Evolutionary conservation across 2,888 invertebrate genomes (phyloP), one percentile per base, ranked within the genome.

Genomic region (Hypomecis punctinalis): DNA sequence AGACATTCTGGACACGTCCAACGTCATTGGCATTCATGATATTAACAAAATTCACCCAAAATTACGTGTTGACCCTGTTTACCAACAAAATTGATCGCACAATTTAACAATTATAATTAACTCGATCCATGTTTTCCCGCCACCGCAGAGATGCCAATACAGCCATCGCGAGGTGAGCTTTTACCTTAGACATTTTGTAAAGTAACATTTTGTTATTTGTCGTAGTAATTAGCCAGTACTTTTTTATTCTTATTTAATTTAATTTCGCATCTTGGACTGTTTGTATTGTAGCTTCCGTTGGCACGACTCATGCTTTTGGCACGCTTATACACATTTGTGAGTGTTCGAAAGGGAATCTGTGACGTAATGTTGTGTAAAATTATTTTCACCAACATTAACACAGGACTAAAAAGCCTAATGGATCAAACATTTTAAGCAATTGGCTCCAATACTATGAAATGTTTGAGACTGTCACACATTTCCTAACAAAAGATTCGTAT

Each of bases 101-200:
- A 89, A 80, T 76, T 79, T 61, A 69, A 66, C 68, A 69, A 63
- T 71, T 58, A 74, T 80, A 84, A 84, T 78, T 85, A 84, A 86
- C 82, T 85, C 83, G n/a, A 53, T 76, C 64, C 78, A 76, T 88
- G 77, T 87, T 87, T 85, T 84, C 83, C 85, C 77, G 90, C 90
- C 76, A 74, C 72, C 79, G 80, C 81, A 91, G 90, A 85, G 84
- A 82, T 47, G 39, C 47, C 47, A 56, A 56, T 71, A 76, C 77
- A 66, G 79, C 79, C 69, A 73, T 75, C 52, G 74, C 74, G 75
- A 89, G 89, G 89, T 89, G 82, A 86, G 87, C 75, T 59, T 62
- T 45, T 10, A 6, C 35, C 13, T 36, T 23, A 10, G 33, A 5
- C 9, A 8, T 51, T 52, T 13, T 40, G 40, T 23, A 40, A 2